These are phyloP conservation scores for Lepisosteus oculatus DNA, from an alignment of 2,113 vertebrate species.

Conservation along the genomic window DNA sequence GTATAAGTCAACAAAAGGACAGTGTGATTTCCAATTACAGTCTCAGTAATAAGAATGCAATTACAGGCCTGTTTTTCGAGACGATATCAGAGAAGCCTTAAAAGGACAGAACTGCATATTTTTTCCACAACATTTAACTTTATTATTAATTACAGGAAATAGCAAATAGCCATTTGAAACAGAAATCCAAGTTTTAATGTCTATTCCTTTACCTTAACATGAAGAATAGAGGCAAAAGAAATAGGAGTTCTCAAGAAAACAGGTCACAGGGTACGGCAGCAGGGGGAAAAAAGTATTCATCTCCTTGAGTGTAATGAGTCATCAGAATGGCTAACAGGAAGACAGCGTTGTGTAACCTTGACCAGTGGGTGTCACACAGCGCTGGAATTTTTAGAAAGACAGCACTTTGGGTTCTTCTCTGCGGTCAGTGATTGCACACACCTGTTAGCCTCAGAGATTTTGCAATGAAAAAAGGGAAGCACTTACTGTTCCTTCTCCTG, in stretches of 20 bases:
- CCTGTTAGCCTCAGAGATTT: constrained; percentile 78
- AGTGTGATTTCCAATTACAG: not conserved
- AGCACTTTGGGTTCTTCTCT: constrained; percentile 74
- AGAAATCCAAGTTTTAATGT: too few species aligned
- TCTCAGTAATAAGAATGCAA: too few species aligned
- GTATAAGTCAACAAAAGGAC: not conserved
- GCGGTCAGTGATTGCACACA: constrained; percentile 80
- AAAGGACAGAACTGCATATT: too few species aligned
- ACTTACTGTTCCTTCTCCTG: constrained; percentile 69
- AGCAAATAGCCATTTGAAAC: too few species aligned
- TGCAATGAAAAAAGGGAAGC: constrained; percentile 78
- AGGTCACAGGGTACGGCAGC: constrained; percentile 10
- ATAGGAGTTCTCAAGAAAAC: not conserved
- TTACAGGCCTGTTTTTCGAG: too few species aligned
- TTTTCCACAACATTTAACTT: too few species aligned
- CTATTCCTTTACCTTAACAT: not conserved
- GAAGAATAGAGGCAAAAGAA: not conserved
- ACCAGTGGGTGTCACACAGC: constrained; percentile 66
- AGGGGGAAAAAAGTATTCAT: constrained; percentile 48
- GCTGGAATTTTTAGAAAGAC: constrained; percentile 78
- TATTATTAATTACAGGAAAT: too few species aligned
- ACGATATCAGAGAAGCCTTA: too few species aligned
- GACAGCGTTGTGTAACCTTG: constrained; percentile 80
- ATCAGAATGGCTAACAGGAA: constrained; percentile 74
- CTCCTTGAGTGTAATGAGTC: constrained; percentile 75